phyloP scores from a whole-genome alignment of 2,888 invertebrate genomes.

The Hypolimnas misippus region DNA sequence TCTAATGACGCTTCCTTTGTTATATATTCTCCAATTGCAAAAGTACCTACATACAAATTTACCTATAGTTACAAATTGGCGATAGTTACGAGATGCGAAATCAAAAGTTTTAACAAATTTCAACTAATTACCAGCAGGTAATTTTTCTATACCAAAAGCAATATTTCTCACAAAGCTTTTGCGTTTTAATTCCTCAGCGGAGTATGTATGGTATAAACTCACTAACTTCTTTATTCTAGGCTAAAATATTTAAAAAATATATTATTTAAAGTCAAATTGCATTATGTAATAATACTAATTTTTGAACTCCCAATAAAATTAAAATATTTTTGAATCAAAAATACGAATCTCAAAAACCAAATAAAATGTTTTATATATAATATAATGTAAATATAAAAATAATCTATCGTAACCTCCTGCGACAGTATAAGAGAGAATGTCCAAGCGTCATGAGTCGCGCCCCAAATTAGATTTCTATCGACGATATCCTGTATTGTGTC shows the following conservation, averaged over 20 bases:
- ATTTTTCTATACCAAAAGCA: slow-evolving; percentile 86
- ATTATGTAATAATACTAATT: no score
- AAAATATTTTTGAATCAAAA: no score
- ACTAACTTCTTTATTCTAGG: slow-evolving; percentile 73
- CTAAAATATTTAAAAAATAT: slow-evolving; percentile 54
- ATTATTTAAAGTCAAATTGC: no score
- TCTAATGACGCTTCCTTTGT: slow-evolving; percentile 81
- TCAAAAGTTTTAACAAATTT: no score
- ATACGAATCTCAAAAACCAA: no score
- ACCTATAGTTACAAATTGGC: no score
- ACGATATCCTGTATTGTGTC: slow-evolving; percentile 85
- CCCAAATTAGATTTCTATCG: slow-evolving; percentile 84
- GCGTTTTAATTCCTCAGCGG: slow-evolving; percentile 63
- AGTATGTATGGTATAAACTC: slow-evolving; percentile 70
- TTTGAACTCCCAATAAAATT: no score
- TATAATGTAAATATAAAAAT: no score
- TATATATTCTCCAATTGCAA: slow-evolving; percentile 87
- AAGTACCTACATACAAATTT: slow-evolving; percentile 86
- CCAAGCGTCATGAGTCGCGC: slow-evolving; percentile 88
- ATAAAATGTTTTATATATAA: no score
- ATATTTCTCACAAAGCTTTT: slow-evolving; percentile 72
- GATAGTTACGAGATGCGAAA: no score
- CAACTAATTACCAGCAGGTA: slow-evolving; percentile 87
- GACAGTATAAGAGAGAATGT: slow-evolving; percentile 83
- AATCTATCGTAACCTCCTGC: no score